These are phyloP conservation scores for Sylvietta virens DNA, from an alignment of 2,113 vertebrate genomes.

Conservation along the genomic window DNA sequence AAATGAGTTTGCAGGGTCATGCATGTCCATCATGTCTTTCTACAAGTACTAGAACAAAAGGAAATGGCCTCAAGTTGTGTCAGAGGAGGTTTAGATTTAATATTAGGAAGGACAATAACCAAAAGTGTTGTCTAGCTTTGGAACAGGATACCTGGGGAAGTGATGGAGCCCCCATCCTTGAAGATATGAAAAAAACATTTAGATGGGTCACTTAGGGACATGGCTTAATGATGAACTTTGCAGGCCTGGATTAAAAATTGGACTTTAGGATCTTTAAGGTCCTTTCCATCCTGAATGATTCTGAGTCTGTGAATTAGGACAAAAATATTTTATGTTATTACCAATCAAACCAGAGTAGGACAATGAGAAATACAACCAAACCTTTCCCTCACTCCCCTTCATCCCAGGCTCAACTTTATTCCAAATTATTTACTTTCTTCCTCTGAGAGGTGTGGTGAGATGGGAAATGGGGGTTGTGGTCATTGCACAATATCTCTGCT, in stretches of 20 bases:
- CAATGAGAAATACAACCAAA: neutral
- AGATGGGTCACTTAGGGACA: neutral
- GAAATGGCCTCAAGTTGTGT: neutral
- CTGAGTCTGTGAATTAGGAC: neutral
- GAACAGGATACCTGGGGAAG: neutral
- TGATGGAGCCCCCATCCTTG: neutral
- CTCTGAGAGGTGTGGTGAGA: neutral
- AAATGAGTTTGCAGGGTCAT: neutral
- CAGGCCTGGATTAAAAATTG: neutral
- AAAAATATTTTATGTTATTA: neutral
- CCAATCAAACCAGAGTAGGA: neutral
- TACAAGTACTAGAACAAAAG: neutral
- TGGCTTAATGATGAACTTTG: neutral
- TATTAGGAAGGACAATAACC: neutral
- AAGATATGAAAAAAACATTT: neutral
- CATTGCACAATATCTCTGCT: neutral
- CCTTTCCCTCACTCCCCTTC: accelerated
- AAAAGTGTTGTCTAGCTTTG: neutral
- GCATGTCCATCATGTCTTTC: accelerated
- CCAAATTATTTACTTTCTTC: neutral
- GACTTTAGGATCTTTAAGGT: neutral
- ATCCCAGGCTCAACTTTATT: neutral
- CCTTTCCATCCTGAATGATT: neutral
- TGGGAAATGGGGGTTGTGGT: neutral
- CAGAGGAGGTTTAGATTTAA: neutral